Base-by-base conservation (phyloP, 2,113 vertebrate species). In the Morphnarchus princeps region DNA sequence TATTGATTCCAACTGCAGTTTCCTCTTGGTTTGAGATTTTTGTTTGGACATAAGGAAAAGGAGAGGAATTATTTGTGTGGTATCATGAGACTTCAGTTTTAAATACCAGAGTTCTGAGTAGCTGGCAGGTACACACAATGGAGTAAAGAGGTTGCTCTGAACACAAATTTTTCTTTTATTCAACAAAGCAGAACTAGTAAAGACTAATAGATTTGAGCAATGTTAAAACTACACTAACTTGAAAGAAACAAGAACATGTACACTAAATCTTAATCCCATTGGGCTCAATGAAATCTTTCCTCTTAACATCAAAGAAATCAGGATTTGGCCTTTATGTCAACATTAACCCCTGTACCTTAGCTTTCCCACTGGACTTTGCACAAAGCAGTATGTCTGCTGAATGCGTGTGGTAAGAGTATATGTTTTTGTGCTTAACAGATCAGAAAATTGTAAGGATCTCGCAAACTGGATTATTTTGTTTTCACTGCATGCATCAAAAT, bases 261-360 rank as follows among this genome's bases (percentile, higher is more conserved):
- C 47, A 43, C 69, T 87, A 95, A 93, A 87, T 55, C 82, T 89
- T 92, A 90, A 92, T 91, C 82, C 80, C 94, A 79, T 11, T 52
- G 49, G 81, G 49, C 45, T 93, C 61, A 87, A 62, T 86, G 87
- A 85, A 95, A 93, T 80, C 71, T 90, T 91, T 94, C 66, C 71
- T 95, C 54, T 95, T 95, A 85, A 85, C 91, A 93, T 95, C 93
- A 97, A 94, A 96, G 87, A 91, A 94, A 82, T 43, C 26, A 65
- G 29, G 70, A 89, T 87, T 91, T 96, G 87, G 84, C 71, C 87
- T 91, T 94, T 77, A 82, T 87, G 87, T 94, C 95, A 91, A 79
- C 81, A 89, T 91, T 95, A 91, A 91, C 93, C 81, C 74, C 77
- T 89, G 61, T 65, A 70, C 76, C 57, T 93, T 62, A n/a, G 42